phyloP scores from a whole-genome alignment of 1,140 invertebrate species.

The Pseudomyrmex concolor region DNA sequence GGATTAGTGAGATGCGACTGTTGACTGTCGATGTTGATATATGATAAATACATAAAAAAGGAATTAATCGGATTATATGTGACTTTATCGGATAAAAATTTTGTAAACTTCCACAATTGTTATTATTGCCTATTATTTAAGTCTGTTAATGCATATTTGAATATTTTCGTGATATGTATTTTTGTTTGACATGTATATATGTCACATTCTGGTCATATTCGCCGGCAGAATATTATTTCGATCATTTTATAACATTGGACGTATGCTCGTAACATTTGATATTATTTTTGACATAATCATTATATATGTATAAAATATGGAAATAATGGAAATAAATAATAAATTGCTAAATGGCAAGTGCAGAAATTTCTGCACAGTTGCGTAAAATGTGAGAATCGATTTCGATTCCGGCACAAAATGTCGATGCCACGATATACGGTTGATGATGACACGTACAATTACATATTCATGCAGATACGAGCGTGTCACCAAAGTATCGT shows the following conservation, averaged over 20 bases:
- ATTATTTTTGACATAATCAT: constrained; percentile 33
- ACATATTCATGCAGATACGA: background rate
- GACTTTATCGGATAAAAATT: background rate
- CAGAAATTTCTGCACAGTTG: constrained; percentile 21
- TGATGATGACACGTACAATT: constrained; percentile 38
- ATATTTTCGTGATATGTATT: background rate
- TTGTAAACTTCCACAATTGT: no score
- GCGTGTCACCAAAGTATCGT: constrained; percentile 26
- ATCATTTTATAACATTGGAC: constrained; percentile 15
- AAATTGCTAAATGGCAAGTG: constrained; percentile 13
- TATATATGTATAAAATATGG: background rate
- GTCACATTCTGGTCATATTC: constrained; percentile 2
- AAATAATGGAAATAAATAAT: constrained; percentile 40
- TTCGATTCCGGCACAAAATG: constrained; percentile 17
- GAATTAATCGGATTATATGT: background rate
- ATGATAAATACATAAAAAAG: background rate
- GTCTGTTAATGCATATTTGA: background rate
- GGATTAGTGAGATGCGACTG: constrained; percentile 20
- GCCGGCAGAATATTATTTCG: constrained; percentile 8
- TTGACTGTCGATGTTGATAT: constrained; percentile 13
- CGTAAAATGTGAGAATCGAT: constrained; percentile 28
- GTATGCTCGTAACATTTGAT: constrained; percentile 23
- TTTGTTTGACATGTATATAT: background rate
- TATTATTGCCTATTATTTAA: no score
- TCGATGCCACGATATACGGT: constrained; percentile 10